Percentiles rank a stretch among this genome's conserved stretches.
Conservation (phyloP, 2,888 invertebrate genomes). For the Amblyjoppa proteus region DNA sequence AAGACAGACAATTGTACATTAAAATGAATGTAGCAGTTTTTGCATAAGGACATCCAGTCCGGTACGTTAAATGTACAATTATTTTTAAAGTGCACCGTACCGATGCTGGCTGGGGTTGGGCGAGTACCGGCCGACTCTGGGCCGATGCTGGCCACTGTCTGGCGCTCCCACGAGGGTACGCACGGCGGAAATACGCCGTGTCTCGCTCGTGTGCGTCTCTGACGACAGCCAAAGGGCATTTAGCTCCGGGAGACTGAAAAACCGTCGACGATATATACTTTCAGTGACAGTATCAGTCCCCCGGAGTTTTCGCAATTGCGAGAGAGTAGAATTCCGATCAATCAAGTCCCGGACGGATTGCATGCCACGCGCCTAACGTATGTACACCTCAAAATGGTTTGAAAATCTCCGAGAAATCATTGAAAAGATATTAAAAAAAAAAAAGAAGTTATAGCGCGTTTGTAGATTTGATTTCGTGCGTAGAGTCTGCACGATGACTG, state of each 20-base stretch:
- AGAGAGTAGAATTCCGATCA: slow-evolving; percentile 56
- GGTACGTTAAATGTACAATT: too few species aligned
- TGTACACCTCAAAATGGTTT: slow-evolving; percentile 42
- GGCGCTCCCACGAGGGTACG: too few species aligned
- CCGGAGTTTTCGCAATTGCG: slow-evolving; percentile 52
- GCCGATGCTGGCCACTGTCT: background rate
- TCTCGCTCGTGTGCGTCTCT: background rate
- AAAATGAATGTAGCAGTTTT: too few species aligned
- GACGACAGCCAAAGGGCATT: slow-evolving; percentile 37
- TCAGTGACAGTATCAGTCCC: background rate
- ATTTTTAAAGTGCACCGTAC: too few species aligned
- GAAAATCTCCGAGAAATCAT: slow-evolving; percentile 19
- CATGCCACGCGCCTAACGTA: slow-evolving; percentile 27
- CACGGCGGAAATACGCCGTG: slow-evolving; percentile 5
- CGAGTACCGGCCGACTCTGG: background rate
- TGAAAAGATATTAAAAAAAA: background rate
- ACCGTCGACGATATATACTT: slow-evolving; percentile 7
- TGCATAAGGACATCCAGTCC: too few species aligned
- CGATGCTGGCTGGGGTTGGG: too few species aligned
- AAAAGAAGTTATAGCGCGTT: background rate
- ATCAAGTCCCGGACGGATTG: slow-evolving; percentile 55
- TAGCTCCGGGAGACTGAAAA: background rate
- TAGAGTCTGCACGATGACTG: slow-evolving; percentile 12
- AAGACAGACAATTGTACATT: too few species aligned
- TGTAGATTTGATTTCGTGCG: background rate